Conservation (phyloP, 2,113 vertebrate species). For the Solenodon paradoxus region DNA sequence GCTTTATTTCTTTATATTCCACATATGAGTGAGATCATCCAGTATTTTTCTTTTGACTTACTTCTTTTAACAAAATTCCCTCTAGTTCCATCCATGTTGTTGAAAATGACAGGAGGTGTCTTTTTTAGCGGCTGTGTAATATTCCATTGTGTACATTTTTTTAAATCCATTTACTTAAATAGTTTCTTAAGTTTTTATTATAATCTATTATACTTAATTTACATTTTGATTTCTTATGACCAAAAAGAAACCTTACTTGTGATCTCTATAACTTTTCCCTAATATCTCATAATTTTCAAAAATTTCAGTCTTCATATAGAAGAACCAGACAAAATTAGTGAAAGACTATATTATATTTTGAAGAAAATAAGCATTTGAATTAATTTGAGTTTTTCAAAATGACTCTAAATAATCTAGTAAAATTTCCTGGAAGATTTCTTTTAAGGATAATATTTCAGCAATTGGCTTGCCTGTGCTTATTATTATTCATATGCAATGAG, state of each 20-base stretch:
- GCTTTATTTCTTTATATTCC: too few species aligned
- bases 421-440: too few species aligned
- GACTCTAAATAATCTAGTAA: neutral
- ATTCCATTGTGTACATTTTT: too few species aligned
- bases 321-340: neutral
- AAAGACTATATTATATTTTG: neutral
- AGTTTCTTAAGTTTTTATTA: neutral
- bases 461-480: neutral
- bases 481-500: neutral
- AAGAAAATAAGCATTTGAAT: neutral
- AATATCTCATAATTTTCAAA: constrained; percentile 20
- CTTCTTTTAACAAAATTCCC: too few species aligned
- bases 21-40: too few species aligned
- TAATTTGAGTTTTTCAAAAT: constrained; percentile 21
- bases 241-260: neutral
- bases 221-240: constrained; percentile 28
- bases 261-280: neutral
- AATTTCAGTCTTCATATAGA: neutral
- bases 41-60: too few species aligned
- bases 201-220: neutral
- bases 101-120: too few species aligned
- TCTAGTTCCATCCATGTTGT: too few species aligned
- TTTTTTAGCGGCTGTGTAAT: too few species aligned
- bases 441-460: neutral
- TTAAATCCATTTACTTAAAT: too few species aligned